phyloP scores from a whole-genome alignment of 2,888 invertebrate species.

The Rutpela maculata region DNA sequence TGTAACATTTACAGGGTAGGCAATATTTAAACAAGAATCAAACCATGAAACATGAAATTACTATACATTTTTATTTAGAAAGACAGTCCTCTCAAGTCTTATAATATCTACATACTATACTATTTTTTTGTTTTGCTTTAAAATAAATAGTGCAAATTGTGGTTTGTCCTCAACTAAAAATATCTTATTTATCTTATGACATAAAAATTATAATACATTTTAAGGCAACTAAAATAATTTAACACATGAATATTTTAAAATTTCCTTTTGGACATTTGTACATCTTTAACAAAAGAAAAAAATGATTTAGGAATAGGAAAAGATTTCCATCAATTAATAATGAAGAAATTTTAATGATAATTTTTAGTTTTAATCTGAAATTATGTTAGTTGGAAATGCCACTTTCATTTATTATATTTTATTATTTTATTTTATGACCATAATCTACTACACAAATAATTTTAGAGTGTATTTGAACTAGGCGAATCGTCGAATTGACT shows the following conservation, averaged over 20 bases:
- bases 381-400: not conserved
- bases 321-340: not conserved
- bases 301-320: not conserved
- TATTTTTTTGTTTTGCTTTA: conserved; percentile 1
- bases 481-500: not conserved
- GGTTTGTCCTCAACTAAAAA: conserved; percentile 20
- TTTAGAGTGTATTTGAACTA: not conserved
- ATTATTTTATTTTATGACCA: too few relatives aligned
- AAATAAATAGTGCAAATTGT: conserved; percentile 11
- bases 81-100: conserved; percentile 23
- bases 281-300: not conserved
- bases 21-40: conserved; percentile 24
- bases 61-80: conserved; percentile 31
- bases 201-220: not conserved
- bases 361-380: not conserved
- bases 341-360: too few relatives aligned
- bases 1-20: conserved; percentile 12
- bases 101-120: conserved; percentile 20
- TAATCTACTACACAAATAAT: not conserved
- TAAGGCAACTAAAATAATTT: not conserved
- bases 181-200: not conserved
- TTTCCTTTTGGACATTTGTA: not conserved
- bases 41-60: conserved; percentile 10
- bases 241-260: not conserved
- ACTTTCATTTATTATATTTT: not conserved